Evolutionary conservation across 2,797 vertebrate genomes (phyloP), one percentile per base, ranked within the genome.

Genomic region (Distichodus sexfasciatus): DNA sequence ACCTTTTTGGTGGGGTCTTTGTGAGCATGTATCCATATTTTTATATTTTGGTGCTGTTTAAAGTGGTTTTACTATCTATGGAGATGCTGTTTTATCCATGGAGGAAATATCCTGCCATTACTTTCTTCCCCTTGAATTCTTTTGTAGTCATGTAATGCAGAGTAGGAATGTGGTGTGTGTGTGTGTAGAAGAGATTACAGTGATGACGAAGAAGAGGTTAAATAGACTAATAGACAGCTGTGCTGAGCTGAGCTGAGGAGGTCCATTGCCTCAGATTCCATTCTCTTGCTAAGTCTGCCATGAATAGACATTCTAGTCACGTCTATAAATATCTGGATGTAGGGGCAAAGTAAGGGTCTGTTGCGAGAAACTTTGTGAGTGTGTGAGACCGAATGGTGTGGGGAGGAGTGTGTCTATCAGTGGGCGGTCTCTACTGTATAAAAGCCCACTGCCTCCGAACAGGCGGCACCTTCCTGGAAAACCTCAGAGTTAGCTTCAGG

Each of bases 261-360:
- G 81, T 76, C 72, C 86, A 79, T 81, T 74, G 75, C 76, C 69
- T 69, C 66, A 76, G 78, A 91, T 92, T 88, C 91, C 90, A 84
- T 84, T 90, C 79, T 66, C 58, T 26, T 90, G 84, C 79, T 71
- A 57, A 17, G 48, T 71, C 75, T 21, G 67, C 86, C 75, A 60
- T 74, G 83, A 93, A 93, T 91, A 92, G 90, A 88, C 66, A 66
- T 81, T 89, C 89, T 74, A 81, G 89, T 83, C 72, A 69, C 67
- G 89, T 91, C 89, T 77, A 80, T 26, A 82, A 87, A 77, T 75
- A 81, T 82, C 76, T 57, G 44, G 54, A 5, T 55, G 55, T 76
- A 77, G 78, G 46, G 77, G 79, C 59, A 61, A 36, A 63, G 48
- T 57, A 36, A 53, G 21, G 66, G 76, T 51, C 58, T 61, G 55